These are phyloP conservation scores for Acleris emargana DNA, from an alignment of 2,888 invertebrate species.

Conservation along the genomic window DNA sequence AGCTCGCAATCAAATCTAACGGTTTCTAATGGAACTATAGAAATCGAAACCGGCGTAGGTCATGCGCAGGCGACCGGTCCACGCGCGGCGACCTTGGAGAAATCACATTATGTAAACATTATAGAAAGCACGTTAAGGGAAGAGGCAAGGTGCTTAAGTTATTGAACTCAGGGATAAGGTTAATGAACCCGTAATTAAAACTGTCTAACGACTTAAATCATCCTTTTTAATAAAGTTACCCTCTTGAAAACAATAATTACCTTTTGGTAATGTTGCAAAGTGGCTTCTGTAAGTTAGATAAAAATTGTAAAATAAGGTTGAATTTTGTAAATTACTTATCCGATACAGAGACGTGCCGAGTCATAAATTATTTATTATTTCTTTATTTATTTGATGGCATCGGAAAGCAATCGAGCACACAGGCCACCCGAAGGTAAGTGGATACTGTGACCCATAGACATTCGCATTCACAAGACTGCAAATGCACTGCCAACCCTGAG, in stretches of 20 bases:
- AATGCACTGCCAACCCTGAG: no score
- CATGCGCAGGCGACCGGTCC: slow-evolving; percentile 44
- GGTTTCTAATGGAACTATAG: slow-evolving; percentile 43
- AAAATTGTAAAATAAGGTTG: slow-evolving; percentile 1
- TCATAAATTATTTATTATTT: no score
- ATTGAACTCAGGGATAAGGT: slow-evolving; percentile 6
- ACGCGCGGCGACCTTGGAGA: slow-evolving; percentile 33
- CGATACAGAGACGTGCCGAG: slow-evolving; percentile 13
- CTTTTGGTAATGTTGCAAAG: no score
- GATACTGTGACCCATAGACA: no score
- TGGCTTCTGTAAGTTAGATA: no score
- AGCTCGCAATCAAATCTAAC: slow-evolving; percentile 35
- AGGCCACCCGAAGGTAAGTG: no score
- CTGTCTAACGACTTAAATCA: no score
- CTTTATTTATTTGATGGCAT: no score
- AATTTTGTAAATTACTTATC: background rate
- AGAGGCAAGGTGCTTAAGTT: background rate
- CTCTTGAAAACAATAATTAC: no score
- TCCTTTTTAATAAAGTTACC: no score
- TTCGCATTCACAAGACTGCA: no score
- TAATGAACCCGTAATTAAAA: background rate
- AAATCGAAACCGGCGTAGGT: slow-evolving; percentile 59
- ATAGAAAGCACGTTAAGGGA: slow-evolving; percentile 36
- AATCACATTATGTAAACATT: slow-evolving; percentile 37
- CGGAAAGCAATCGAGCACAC: no score